Conservation (phyloP, 2,797 vertebrate species). For the Pseudotriccus pelzelni region DNA sequence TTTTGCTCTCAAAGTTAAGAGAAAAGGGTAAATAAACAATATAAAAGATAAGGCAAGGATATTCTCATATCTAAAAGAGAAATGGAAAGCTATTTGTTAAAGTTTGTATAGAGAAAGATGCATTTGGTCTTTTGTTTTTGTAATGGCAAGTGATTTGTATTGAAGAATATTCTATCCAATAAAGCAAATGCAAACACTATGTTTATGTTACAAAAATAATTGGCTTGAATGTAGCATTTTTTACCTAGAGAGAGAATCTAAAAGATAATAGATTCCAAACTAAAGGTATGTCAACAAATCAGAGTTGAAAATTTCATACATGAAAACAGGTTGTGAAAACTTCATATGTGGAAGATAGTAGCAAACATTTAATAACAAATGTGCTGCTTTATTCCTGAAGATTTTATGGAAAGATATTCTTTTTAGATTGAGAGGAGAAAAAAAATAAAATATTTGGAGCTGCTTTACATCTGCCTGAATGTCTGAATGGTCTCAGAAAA, state of each 20-base stretch:
- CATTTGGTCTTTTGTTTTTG: not conserved
- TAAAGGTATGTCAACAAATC: not conserved
- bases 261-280: not conserved
- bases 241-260: not conserved
- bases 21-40: not conserved
- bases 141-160: not conserved
- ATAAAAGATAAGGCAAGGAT: not conserved
- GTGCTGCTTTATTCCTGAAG: not conserved
- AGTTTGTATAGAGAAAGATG: not conserved
- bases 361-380: not conserved
- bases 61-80: not conserved
- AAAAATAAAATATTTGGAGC: not conserved
- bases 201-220: not conserved
- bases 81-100: not conserved
- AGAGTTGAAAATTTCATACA: not conserved
- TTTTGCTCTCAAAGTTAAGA: not conserved
- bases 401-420: not conserved
- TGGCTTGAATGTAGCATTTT: not conserved
- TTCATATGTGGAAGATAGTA: not conserved
- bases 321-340: not conserved
- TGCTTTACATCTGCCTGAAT: not conserved
- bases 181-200: not conserved
- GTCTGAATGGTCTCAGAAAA: not conserved
- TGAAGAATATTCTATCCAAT: not conserved
- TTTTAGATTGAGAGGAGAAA: rapidly evolving